A percentile compares a stretch with the other conserved stretches of the same genome.
Conservation (phyloP, 2,797 vertebrate species). For the Amphiprion clarkii region DNA sequence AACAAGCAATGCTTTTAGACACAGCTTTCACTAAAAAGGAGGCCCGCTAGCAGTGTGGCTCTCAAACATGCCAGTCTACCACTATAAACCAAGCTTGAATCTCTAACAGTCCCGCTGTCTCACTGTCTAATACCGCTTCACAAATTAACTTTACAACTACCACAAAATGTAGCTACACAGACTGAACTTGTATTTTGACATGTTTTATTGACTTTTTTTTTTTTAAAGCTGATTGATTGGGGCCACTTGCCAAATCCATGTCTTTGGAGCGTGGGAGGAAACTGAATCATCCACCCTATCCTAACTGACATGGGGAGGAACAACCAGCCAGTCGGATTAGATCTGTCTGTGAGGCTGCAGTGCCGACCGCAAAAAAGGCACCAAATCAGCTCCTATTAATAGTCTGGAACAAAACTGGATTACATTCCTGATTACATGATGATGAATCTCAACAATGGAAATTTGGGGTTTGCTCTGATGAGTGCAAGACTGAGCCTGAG, state of each 20-base stretch:
- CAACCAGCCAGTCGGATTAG: neutral
- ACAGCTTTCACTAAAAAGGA: neutral
- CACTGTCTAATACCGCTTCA: neutral
- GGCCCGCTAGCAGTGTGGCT: too few species aligned
- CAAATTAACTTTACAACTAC: neutral
- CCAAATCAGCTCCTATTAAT: neutral
- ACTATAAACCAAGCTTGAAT: neutral
- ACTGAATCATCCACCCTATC: constrained; percentile 8
- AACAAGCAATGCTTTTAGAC: neutral
- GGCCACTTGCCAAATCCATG: neutral
- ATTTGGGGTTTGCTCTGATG: neutral
- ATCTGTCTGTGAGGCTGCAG: neutral
- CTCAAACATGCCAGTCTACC: neutral
- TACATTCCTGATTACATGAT: neutral
- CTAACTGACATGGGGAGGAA: neutral
- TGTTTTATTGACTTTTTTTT: neutral
- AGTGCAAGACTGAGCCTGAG: neutral
- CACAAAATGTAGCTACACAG: constrained; percentile 8
- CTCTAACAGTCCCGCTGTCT: neutral
- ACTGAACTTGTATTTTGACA: neutral
- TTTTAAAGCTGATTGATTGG: constrained; percentile 11
- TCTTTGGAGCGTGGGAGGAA: neutral
- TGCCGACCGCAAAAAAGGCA: neutral
- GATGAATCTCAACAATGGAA: neutral
- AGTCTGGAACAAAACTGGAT: neutral